Evolutionary conservation across 2,888 invertebrate genomes (phyloP).

Genomic region (Phyto melanocephala): DNA sequence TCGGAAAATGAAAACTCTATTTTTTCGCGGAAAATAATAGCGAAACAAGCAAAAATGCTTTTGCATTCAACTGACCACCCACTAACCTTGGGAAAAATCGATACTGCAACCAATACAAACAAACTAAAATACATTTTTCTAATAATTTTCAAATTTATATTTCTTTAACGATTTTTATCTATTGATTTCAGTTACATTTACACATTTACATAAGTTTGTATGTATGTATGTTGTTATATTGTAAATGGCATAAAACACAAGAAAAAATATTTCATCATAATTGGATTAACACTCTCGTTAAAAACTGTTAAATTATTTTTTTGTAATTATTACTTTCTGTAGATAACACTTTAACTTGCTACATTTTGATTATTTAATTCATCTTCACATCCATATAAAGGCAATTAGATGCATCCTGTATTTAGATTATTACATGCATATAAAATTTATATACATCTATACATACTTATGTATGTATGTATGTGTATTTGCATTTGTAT

Average conservation of each 20-base stretch:
- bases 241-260: too few species aligned
- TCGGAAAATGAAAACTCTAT: conserved; percentile 47
- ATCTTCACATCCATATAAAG: conserved; percentile 15
- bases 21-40: conserved; percentile 53
- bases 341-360: too few species aligned
- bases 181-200: too few species aligned
- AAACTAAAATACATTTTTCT: conserved; percentile 7
- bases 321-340: too few species aligned
- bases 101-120: conserved; percentile 70
- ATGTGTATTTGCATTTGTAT: not conserved
- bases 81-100: conserved; percentile 73
- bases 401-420: not conserved
- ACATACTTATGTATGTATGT: not conserved
- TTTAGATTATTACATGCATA: too few species aligned
- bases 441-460: not conserved
- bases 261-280: too few species aligned
- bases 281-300: too few species aligned
- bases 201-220: too few species aligned
- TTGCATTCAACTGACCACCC: conserved; percentile 67
- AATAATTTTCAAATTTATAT: not conserved
- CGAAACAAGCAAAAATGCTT: conserved; percentile 39
- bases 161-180: too few species aligned
- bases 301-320: too few species aligned
- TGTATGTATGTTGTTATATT: too few species aligned
- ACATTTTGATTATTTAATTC: too few species aligned